These are phyloP conservation scores for Syngnathus scovelli DNA, from an alignment of 2,113 vertebrate species.

Conservation along the genomic window DNA sequence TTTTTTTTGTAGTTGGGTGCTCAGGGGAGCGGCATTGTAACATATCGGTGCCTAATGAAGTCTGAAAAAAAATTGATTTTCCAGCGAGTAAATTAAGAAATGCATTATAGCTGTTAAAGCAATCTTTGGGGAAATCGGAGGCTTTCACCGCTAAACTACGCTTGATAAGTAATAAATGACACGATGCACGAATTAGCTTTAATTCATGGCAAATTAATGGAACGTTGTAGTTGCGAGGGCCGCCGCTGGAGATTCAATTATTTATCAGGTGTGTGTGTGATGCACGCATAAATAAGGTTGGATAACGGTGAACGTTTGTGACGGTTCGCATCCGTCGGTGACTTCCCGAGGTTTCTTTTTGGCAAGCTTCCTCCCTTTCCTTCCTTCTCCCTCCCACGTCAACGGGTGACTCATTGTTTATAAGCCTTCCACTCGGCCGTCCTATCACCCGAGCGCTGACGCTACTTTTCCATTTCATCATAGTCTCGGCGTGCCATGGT, in stretches of 20 bases:
- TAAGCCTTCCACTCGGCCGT: conserved; percentile 57
- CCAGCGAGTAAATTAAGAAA: conserved; percentile 99
- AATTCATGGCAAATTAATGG: conserved; percentile 99
- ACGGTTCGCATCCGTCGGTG: conserved; percentile 17
- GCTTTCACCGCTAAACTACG: conserved; percentile 93
- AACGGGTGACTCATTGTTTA: conserved; percentile 73
- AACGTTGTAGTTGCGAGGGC: conserved; percentile 95
- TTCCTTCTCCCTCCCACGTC: conserved; percentile 43
- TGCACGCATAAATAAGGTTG: conserved; percentile 25
- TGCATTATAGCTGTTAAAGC: conserved; percentile 99
- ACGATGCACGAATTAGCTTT: conserved; percentile 99
- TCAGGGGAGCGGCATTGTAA: conserved; percentile 97
- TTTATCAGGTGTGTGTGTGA: conserved; percentile 79
- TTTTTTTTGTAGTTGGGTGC: conserved; percentile 89
- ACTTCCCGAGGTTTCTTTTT: conserved; percentile 33
- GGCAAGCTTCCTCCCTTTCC: conserved; percentile 45
- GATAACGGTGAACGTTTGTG: conserved; percentile 5
- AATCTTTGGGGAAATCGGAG: conserved; percentile 99
- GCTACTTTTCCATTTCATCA: conserved; percentile 69
- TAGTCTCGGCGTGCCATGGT: conserved; percentile 31
- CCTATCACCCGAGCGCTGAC: conserved; percentile 56
- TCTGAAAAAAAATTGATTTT: conserved; percentile 99
- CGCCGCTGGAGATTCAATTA: conserved; percentile 99
- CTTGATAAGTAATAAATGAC: conserved; percentile 99
- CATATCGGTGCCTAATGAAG: conserved; percentile 99